phyloP scores from a whole-genome alignment of 2,888 invertebrate genomes.

The Coleophora flavipennella region DNA sequence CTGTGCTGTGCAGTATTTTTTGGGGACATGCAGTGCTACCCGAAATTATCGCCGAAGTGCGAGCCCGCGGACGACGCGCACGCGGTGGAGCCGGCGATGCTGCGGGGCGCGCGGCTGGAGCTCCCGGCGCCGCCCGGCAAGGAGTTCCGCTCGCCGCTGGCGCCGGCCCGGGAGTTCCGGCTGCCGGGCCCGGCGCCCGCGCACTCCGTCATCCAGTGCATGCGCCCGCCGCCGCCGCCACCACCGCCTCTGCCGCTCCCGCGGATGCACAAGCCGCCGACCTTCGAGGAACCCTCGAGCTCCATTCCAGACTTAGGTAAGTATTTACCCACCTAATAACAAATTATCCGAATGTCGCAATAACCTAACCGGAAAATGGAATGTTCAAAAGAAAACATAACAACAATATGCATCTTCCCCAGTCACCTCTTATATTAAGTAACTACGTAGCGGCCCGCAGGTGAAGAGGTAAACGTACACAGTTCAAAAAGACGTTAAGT shows the following conservation, averaged over 20 bases:
- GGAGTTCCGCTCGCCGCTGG: slow-evolving; percentile 62
- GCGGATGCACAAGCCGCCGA: slow-evolving; percentile 65
- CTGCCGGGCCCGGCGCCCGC: slow-evolving; percentile 39
- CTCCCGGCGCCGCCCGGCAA: slow-evolving; percentile 63
- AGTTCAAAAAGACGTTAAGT: no score
- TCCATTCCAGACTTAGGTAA: slow-evolving; percentile 91
- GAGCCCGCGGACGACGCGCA: slow-evolving; percentile 52
- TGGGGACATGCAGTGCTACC: slow-evolving; percentile 55
- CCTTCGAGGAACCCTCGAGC: slow-evolving; percentile 86
- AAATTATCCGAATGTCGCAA: no score
- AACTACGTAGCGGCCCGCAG: no score
- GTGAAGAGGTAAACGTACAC: no score
- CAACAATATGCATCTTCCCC: no score
- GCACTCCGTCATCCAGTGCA: slow-evolving; percentile 67
- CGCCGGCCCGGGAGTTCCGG: slow-evolving; percentile 27
- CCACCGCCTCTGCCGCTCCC: slow-evolving; percentile 61
- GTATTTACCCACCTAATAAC: no score
- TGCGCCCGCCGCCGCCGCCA: slow-evolving; percentile 64
- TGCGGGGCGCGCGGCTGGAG: slow-evolving; percentile 50
- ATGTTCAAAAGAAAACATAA: no score
- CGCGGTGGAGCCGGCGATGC: slow-evolving; percentile 49
- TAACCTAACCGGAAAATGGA: no score
- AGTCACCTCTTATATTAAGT: no score
- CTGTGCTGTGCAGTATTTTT: slow-evolving; percentile 22
- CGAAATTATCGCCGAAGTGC: slow-evolving; percentile 56